Base-by-base conservation (phyloP, 2,888 invertebrate species). In the Troilus luridus region DNA sequence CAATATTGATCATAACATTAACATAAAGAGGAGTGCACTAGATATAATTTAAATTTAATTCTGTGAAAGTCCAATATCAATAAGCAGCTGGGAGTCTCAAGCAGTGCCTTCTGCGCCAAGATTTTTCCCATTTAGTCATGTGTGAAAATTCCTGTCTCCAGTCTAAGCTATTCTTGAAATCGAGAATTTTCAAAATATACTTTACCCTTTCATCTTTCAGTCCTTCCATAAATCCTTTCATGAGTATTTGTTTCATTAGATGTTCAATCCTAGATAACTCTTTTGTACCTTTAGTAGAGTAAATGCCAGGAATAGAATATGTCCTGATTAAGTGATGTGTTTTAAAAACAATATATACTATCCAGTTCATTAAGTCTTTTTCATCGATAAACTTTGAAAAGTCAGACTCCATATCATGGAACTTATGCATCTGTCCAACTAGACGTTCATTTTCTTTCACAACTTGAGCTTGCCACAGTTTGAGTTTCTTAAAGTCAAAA, bases 311-410 rank as follows among this genome's bases (percentile, higher is more conserved):
- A n/a, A 64, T 90, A 56, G 85, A 24, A 60, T 81, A 81, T n/a
- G 90, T 90, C 7, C 90, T 56, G 0, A 90, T 5, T 21, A 90
- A 27, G 62, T 90, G 90, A 41, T 90, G 90, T 24, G 88, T 88
- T 85, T 90, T 90, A 27, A 90, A 90, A 12, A 60, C 59, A 21
- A 90, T 54, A 24, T 90, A 90, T 21, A 60, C 60, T 24, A 90
- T 88, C 90, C 90, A 90, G n/a, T 90, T 60, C 41, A 81, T 72
- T n/a, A 90, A 90, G 24, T 72, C 56, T 19, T 90, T 56, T 24
- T 72, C 77, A 5, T 90, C 77, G 5, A 64, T 64, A 56, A 54
- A 85, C 56, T n/a, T 64, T 54, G 64, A 62, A 64, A 64, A 89
- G 17, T 90, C 72, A 0, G 77, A 56, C 11, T 77, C 77, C 19